These are phyloP conservation scores for Athalia cordata DNA, from an alignment of 2,888 invertebrate species.

Conservation along the genomic window DNA sequence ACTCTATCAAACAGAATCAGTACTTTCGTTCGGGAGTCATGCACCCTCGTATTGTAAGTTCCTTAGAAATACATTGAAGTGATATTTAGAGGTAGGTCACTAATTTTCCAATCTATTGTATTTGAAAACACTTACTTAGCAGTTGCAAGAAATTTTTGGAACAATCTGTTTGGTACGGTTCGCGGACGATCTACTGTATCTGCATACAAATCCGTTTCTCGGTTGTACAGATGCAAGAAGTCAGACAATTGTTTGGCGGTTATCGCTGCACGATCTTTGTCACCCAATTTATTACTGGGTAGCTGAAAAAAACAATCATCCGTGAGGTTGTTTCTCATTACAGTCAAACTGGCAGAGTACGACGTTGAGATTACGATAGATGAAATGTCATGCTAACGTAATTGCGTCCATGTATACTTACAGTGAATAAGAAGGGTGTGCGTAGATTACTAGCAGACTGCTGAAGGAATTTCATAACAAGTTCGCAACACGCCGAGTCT, in stretches of 20 bases:
- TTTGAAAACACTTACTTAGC: slow-evolving; percentile 74
- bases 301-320: slow-evolving; percentile 73
- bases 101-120: neutral
- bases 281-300: slow-evolving; percentile 83
- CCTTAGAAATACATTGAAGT: neutral
- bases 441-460: slow-evolving; percentile 83
- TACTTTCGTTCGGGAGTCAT: neutral
- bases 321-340: slow-evolving; percentile 12
- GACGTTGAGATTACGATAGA: slow-evolving; percentile 35
- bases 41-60: neutral
- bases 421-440: slow-evolving; percentile 81
- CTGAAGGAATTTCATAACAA: slow-evolving; percentile 85
- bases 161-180: slow-evolving; percentile 76
- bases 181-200: slow-evolving; percentile 82
- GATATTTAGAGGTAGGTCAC: no score
- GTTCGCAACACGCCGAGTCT: slow-evolving; percentile 74
- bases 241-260: slow-evolving; percentile 90
- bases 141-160: slow-evolving; percentile 78
- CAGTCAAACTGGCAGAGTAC: slow-evolving; percentile 2
- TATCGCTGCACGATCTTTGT: slow-evolving; percentile 88
- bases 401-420: slow-evolving; percentile 60
- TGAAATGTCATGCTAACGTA: no score
- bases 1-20: neutral
- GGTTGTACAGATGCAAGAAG: slow-evolving; percentile 88
- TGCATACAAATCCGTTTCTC: slow-evolving; percentile 86